phyloP scores from a whole-genome alignment of 2,888 invertebrate genomes.

The Agrochola lychnidis region DNA sequence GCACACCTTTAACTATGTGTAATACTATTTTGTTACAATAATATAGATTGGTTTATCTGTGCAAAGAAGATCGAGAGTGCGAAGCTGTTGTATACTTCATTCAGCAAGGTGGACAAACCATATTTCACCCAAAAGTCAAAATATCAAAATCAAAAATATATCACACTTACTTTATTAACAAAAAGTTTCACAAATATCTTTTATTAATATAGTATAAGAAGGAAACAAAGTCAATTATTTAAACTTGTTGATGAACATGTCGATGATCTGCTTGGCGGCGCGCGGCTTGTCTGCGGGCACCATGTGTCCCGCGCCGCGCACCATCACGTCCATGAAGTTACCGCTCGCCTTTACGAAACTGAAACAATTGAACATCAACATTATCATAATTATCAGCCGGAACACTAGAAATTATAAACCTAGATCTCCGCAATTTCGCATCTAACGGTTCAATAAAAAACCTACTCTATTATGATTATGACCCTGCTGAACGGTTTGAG shows the following conservation, averaged over 20 bases:
- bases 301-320: slow-evolving; percentile 90
- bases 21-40: not conserved
- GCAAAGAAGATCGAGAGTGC: not conserved
- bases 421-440: too few relatives aligned
- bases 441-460: not conserved
- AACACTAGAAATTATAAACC: not conserved
- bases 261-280: slow-evolving; percentile 72
- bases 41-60: not conserved
- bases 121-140: too few relatives aligned
- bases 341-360: slow-evolving; percentile 48
- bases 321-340: slow-evolving; percentile 83
- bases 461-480: too few relatives aligned
- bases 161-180: too few relatives aligned
- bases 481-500: fast-evolving
- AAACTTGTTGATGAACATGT: slow-evolving; percentile 54
- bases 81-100: too few relatives aligned
- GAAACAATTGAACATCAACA: not conserved
- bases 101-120: too few relatives aligned
- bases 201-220: not conserved
- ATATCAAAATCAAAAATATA: too few relatives aligned
- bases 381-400: not conserved
- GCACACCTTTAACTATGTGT: too few relatives aligned
- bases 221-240: slow-evolving; percentile 28
- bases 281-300: slow-evolving; percentile 84
- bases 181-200: too few relatives aligned